Evolutionary conservation across 2,113 vertebrate genomes (phyloP), one percentile per base, ranked within the genome.

Genomic region (Miniopterus natalensis): DNA sequence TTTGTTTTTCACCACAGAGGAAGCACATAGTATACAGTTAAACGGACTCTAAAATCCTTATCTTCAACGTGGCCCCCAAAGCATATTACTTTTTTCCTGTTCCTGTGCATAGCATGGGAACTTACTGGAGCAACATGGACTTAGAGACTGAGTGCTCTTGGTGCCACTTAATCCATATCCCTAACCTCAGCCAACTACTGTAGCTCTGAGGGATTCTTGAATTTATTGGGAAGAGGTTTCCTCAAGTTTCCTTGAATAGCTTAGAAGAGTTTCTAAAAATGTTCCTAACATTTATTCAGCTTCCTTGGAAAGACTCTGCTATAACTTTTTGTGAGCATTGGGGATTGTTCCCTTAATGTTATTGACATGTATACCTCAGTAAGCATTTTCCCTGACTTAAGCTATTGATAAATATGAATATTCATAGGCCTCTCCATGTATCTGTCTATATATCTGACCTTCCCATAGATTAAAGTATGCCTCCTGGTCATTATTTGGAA

Each of bases 381-480:
- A 86, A 84, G 70, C 66, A 75, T 90, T 92, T 96, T 96, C 25
- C 79, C 21, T 77, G 23, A 91, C 9, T 57, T 59, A 96, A 66
- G 74, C 36, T 86, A 8, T 73, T 92, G 63, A 73, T 93, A 73
- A 93, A 83, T 63, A 47, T 3, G 29, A 75, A 11, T 89, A 77
- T 93, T 73, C 20, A 63, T 86, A 78, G 65, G 36, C 49, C 47
- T 71, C 27, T 84, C 6, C 73, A 5, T 74, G 5, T 84, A 71
- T 79, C 21, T 92, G 12, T 87, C 29, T 81, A 2, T 84, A 10
- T 90, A 53, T 57, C 47, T 85, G 31, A 25, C 63, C 45, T 80
- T 84, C 51, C 57, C 4, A 0, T 36, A 61, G 57, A 68, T 71
- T 87, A 84, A 68, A 96, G 23, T 92, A 3, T 84, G 25, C 59